Evolutionary conservation across 2,113 vertebrate species (phyloP).

Genomic region (Phaethon lepturus): DNA sequence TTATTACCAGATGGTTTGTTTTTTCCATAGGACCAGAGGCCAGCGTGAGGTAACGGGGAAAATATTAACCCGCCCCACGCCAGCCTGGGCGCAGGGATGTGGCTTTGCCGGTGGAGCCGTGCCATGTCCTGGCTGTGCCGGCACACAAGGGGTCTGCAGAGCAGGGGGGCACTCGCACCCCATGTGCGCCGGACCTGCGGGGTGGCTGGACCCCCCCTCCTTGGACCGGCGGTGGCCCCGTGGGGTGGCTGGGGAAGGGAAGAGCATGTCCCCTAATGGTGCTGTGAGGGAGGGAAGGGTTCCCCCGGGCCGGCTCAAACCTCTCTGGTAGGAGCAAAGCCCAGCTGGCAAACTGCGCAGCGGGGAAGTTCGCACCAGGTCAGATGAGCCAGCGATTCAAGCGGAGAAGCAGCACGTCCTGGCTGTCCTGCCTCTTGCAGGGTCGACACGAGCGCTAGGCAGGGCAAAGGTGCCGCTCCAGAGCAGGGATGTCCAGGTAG

Average conservation of each 20-base stretch:
- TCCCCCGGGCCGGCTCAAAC: accelerated
- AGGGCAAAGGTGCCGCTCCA: background rate
- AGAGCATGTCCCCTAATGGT: background rate
- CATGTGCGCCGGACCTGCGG: accelerated
- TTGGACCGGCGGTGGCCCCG: accelerated
- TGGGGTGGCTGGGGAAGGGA: background rate
- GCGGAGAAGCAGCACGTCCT: accelerated
- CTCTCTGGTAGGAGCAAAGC: background rate
- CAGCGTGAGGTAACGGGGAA: slow-evolving; percentile 58
- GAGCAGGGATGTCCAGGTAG: background rate
- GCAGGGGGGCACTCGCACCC: accelerated
- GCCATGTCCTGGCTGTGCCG: background rate
- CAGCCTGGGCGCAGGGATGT: background rate
- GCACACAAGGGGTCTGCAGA: accelerated
- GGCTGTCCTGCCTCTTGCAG: background rate
- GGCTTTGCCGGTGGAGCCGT: background rate
- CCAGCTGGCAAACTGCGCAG: background rate
- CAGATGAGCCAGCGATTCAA: background rate
- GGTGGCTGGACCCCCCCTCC: background rate
- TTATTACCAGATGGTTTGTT: slow-evolving; percentile 76
- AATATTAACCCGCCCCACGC: slow-evolving; percentile 62
- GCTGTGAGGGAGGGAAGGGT: background rate
- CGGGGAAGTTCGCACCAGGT: background rate
- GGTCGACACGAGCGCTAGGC: accelerated
- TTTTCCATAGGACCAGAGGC: slow-evolving; percentile 68